A percentile compares a stretch with the other conserved stretches of the same genome.
phyloP scores from a whole-genome alignment of 2,888 invertebrate genomes.

The Drosophila multiciliata region DNA sequence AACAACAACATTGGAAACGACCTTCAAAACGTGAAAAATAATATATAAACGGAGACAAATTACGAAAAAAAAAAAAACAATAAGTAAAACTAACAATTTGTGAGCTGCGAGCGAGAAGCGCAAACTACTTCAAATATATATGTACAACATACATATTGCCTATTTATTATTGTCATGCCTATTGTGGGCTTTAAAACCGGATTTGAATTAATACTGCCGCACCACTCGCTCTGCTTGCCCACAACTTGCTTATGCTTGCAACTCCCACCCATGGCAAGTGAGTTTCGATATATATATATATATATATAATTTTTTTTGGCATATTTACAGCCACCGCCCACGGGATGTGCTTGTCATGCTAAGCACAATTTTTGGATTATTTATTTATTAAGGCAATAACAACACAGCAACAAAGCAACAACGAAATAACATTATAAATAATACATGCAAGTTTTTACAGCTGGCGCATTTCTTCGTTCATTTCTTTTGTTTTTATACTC shows the following conservation, averaged over 20 bases:
- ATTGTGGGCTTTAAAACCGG: constrained; percentile 63
- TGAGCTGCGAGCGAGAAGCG: constrained; percentile 35
- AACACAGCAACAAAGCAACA: constrained; percentile 25
- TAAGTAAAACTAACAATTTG: constrained; percentile 51
- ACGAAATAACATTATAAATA: constrained; percentile 58
- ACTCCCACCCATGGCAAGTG: constrained; percentile 42
- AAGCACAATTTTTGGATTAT: constrained; percentile 66
- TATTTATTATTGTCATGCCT: constrained; percentile 64
- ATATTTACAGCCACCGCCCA: constrained; percentile 52
- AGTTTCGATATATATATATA: constrained; percentile 5
- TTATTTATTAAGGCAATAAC: constrained; percentile 66
- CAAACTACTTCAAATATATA: constrained; percentile 55
- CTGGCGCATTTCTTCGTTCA: constrained; percentile 25
- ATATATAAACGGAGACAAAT: constrained; percentile 32
- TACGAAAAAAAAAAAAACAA: constrained; percentile 40
- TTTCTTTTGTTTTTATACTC: constrained; percentile 6
- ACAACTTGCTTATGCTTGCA: constrained; percentile 24
- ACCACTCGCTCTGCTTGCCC: background rate
- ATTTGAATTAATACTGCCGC: constrained; percentile 28
- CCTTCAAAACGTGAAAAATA: constrained; percentile 77
- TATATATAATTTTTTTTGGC: constrained; percentile 12
- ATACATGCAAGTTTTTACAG: constrained; percentile 61
- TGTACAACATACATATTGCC: constrained; percentile 40
- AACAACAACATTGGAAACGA: constrained; percentile 66
- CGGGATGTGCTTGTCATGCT: constrained; percentile 64